Evolutionary conservation across 1,140 invertebrate species (phyloP).

Genomic region (Atopsyche davidsoni): DNA sequence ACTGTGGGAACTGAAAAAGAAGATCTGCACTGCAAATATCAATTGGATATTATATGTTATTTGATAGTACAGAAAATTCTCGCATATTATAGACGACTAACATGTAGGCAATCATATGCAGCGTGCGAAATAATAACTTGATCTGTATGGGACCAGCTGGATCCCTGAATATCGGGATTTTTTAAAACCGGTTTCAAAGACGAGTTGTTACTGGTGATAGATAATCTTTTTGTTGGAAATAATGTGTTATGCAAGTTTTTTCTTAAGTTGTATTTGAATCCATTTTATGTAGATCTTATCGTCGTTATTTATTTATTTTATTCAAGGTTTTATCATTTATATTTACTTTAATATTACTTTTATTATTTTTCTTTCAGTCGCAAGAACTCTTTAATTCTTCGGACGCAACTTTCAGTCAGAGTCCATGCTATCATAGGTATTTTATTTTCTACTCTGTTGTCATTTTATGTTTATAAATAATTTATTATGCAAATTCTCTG

Average conservation of each 20-base stretch:
- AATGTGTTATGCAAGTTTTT: not conserved
- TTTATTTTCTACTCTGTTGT: not conserved
- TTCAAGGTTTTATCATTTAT: not conserved
- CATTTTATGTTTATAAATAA: conserved; percentile 2
- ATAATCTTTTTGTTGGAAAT: not conserved
- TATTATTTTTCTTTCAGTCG: conserved; percentile 69
- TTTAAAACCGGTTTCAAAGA: no score
- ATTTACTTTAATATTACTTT: conserved; percentile 26
- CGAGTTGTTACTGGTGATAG: no score
- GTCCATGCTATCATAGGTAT: conserved; percentile 98
- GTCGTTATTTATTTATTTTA: not conserved
- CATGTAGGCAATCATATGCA: no score
- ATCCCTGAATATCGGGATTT: no score
- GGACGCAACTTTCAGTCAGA: conserved; percentile 92
- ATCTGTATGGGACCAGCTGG: no score
- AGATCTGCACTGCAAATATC: no score
- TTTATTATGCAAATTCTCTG: not conserved
- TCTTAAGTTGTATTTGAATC: not conserved
- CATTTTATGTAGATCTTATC: not conserved
- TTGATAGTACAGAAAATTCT: no score
- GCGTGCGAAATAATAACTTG: no score
- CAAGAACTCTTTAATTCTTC: conserved; percentile 93
- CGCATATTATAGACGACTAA: no score
- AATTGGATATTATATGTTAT: no score
- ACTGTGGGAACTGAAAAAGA: no score